phyloP scores from a whole-genome alignment of 2,797 vertebrate genomes.

The Sternarchorhynchus goeldii region DNA sequence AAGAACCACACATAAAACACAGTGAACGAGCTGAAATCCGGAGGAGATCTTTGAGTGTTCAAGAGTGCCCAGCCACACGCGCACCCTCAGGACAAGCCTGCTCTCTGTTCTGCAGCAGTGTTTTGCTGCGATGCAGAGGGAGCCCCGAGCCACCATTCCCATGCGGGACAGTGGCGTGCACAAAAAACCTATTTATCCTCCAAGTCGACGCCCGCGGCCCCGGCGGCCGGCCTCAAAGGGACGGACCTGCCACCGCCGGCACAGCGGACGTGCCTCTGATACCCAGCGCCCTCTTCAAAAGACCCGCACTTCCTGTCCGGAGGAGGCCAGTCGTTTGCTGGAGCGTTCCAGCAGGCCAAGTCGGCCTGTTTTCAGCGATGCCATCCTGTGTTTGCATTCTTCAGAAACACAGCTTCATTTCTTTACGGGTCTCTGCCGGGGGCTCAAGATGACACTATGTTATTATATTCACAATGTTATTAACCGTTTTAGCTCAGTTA shows the following conservation, averaged over 20 bases:
- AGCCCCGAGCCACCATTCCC: constrained; percentile 33
- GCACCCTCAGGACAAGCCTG: constrained; percentile 48
- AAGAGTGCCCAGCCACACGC: constrained; percentile 20
- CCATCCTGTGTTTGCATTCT: constrained; percentile 38
- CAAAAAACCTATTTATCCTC: constrained; percentile 58
- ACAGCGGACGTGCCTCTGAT: constrained; percentile 25
- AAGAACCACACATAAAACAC: neutral
- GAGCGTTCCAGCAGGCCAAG: constrained; percentile 35
- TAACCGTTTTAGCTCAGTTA: constrained; percentile 5
- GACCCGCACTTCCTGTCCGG: constrained; percentile 46
- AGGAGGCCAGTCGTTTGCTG: constrained; percentile 32
- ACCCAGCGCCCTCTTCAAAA: constrained; percentile 45
- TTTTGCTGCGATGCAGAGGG: constrained; percentile 28
- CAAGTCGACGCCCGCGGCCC: constrained; percentile 24
- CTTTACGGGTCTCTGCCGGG: constrained; percentile 26
- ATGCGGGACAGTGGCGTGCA: constrained; percentile 29
- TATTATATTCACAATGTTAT: constrained; percentile 3
- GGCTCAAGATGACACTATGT: constrained; percentile 12
- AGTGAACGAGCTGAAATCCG: constrained; percentile 40
- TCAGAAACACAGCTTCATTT: constrained; percentile 18
- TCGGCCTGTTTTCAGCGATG: constrained; percentile 27
- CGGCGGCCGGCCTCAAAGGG: constrained; percentile 46
- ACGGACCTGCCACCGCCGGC: constrained; percentile 46
- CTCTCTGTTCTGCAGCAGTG: constrained; percentile 50
- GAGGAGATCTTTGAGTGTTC: constrained; percentile 23